Percentiles rank a stretch among this genome's conserved stretches.
These are phyloP conservation scores for Hapalemur alaotrensis DNA, from an alignment of 2,797 vertebrate species.

Conservation along the genomic window DNA sequence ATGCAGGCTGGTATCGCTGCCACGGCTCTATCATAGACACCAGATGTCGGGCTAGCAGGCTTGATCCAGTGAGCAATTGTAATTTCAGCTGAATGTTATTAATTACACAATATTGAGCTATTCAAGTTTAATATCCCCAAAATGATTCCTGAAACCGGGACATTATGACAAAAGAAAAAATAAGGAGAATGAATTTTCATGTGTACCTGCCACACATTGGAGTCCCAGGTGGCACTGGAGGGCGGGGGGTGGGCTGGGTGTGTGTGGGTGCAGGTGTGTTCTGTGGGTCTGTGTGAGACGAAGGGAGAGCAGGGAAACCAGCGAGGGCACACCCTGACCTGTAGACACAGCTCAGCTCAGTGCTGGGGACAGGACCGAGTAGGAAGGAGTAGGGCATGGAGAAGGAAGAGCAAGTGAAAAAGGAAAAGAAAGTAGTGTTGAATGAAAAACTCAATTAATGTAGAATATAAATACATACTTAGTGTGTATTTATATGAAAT, in stretches of 20 bases:
- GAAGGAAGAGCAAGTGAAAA: not conserved
- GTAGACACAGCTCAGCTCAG: not conserved
- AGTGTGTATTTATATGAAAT: not conserved
- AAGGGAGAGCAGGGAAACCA: not conserved
- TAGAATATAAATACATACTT: not conserved
- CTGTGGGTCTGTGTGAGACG: not conserved
- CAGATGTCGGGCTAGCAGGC: not conserved
- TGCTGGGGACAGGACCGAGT: fast-evolving
- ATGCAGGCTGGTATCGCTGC: not conserved
- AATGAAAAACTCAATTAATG: not conserved
- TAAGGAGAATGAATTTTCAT: not conserved
- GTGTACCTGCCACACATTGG: not conserved
- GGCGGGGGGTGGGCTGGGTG: not conserved
- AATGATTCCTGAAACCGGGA: not conserved
- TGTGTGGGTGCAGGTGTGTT: not conserved
- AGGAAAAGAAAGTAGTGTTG: not conserved
- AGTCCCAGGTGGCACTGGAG: not conserved
- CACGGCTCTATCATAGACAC: not conserved
- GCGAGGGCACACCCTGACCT: not conserved
- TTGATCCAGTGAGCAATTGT: not conserved
- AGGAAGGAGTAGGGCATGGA: not conserved
- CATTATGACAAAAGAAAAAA: not conserved
- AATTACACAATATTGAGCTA: not conserved
- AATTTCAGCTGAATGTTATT: not conserved
- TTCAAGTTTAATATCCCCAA: not conserved